Base-by-base conservation (phyloP, 2,888 invertebrate genomes). In the Axea sp. region DNA sequence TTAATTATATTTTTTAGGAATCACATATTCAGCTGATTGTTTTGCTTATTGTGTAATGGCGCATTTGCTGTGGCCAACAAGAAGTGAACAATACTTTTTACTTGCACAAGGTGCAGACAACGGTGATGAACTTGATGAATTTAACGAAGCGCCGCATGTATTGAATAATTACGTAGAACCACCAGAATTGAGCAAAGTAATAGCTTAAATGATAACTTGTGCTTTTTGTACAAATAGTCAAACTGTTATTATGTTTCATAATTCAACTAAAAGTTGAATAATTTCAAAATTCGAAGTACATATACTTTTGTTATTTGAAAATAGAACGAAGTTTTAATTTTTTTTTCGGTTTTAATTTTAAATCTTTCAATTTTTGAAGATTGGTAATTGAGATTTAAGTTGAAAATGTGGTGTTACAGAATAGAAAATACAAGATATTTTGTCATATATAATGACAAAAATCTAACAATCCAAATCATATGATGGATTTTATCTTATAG, bases 21-120 rank as follows among this genome's bases (percentile, higher is more conserved):
- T 98, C 82, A 96, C 96, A 12, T 96, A 96, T 86, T 96, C 97
- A 0, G 98, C 97, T 0, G 98, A 99, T 86, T 96, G 97, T 87
- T 91, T 98, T 81, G 98, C 97, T 0, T 97, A 96, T 86, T 95
- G 96, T 80, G 95, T 97, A 26, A 95, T 98, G 94, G 94, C 97
- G 0, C 98, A 98, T 86, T 89, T 99, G 75, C 89, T 99, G 73
- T 99, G 98, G 98, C 98, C 98, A 28, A 96, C 96, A 51, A 91
- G 97, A 53, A 95, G 96, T 26, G 96, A 97, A 80, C 95, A 97
- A 87, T 97, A 97, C 89, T 92, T 97, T 83, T 89, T 96, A 60
- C 89, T 96, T 24, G 93, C 95, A 53, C 87, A 88, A 77, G 89
- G 89, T 59, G 83, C 88, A 12, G 88, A 89, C 57, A 84, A 88